These are phyloP conservation scores for Megaleporinus macrocephalus DNA, from an alignment of 2,113 vertebrate species.

Conservation along the genomic window DNA sequence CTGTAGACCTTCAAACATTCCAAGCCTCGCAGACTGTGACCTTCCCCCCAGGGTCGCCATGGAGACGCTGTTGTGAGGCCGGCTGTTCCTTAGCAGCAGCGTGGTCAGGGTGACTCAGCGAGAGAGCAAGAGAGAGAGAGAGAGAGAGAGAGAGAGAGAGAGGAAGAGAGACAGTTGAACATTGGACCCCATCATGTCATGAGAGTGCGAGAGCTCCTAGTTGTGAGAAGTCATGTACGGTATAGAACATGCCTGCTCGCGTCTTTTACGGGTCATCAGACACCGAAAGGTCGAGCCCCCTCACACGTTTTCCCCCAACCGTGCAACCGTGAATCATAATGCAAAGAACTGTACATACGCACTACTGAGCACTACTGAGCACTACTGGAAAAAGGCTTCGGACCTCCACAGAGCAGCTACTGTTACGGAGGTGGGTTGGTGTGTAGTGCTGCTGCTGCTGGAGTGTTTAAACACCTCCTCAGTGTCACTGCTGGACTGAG, in stretches of 20 bases:
- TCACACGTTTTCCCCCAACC: neutral
- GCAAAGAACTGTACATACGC: neutral
- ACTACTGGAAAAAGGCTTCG: too few relatives aligned
- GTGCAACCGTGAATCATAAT: neutral
- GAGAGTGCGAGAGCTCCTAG: neutral
- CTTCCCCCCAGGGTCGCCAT: constrained; percentile 72
- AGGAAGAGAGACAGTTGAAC: constrained; percentile 34
- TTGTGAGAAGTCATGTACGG: neutral
- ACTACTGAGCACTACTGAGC: too few relatives aligned
- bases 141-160: constrained; percentile 17
- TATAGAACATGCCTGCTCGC: neutral
- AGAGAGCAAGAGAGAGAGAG: neutral
- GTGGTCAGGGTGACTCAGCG: constrained; percentile 51
- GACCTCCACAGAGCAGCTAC: too few relatives aligned
- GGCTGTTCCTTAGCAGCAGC: constrained; percentile 55
- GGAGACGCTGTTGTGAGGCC: constrained; percentile 67
- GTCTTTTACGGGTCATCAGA: neutral
- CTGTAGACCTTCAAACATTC: constrained; percentile 69
- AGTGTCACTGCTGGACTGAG: too few relatives aligned
- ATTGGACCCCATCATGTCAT: constrained; percentile 38
- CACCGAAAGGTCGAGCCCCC: neutral
- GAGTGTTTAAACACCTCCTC: too few relatives aligned
- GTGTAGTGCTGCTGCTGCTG: too few relatives aligned
- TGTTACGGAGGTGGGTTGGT: too few relatives aligned
- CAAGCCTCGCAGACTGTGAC: constrained; percentile 64